Percentiles rank a stretch among this genome's conserved stretches.
Evolutionary conservation across 2,888 invertebrate species (phyloP).

Genomic region (Patella ulyssiponensis): DNA sequence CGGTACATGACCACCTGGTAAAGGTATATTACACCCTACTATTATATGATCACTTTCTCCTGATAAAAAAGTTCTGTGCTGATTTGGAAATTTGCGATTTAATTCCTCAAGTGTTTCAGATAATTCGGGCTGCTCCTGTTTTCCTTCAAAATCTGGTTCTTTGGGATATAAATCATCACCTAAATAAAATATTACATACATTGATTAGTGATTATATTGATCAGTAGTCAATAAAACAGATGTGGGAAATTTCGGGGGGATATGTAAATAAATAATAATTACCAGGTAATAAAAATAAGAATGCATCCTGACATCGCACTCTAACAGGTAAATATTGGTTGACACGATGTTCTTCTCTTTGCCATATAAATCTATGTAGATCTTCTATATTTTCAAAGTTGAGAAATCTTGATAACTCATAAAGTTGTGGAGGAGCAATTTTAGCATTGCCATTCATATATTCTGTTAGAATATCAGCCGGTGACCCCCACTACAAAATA

Average conservation of each 20-base stretch:
- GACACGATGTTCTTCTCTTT: slow-evolving; percentile 76
- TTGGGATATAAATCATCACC: slow-evolving; percentile 70
- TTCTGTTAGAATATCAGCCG: slow-evolving; percentile 26
- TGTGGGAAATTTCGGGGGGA: slow-evolving; percentile 8
- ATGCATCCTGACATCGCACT: slow-evolving; percentile 73
- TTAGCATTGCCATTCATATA: slow-evolving; percentile 33
- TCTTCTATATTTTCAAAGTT: slow-evolving; percentile 76
- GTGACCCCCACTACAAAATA: slow-evolving; percentile 34
- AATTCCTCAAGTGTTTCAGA: slow-evolving; percentile 53
- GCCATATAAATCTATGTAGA: slow-evolving; percentile 76
- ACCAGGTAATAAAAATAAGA: slow-evolving; percentile 60
- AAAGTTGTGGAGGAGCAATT: slow-evolving; percentile 84
- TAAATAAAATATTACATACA: slow-evolving; percentile 25
- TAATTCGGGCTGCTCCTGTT: slow-evolving; percentile 39
- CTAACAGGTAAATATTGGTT: slow-evolving; percentile 76
- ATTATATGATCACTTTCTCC: slow-evolving; percentile 12
- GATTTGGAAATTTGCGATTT: slow-evolving; percentile 33
- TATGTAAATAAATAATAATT: slow-evolving; percentile 41
- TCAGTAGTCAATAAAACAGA: background rate
- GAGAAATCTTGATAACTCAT: slow-evolving; percentile 80
- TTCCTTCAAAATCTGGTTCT: slow-evolving; percentile 59
- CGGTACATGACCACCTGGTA: background rate
- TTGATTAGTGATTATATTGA: no score
- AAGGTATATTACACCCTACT: background rate
- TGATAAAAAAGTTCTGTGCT: slow-evolving; percentile 36